These are phyloP conservation scores for Mantis religiosa DNA, from an alignment of 2,888 invertebrate species.

Conservation along the genomic window DNA sequence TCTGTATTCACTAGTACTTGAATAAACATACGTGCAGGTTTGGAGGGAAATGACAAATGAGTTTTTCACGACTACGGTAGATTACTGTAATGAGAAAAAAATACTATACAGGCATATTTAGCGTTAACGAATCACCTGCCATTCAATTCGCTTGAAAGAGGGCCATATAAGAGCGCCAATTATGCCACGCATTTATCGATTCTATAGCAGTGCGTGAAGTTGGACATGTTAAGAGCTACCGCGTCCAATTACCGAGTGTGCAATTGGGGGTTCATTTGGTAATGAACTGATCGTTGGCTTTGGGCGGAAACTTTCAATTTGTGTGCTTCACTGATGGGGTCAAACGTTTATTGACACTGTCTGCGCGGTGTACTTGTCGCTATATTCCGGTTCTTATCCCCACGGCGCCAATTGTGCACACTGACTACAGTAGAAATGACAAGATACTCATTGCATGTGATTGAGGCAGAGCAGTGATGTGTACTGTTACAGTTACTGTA, in stretches of 20 bases:
- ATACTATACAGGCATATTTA: neutral
- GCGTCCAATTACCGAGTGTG: neutral
- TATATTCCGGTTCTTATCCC: neutral
- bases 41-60: too few species aligned
- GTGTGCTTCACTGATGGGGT: neutral
- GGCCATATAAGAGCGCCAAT: neutral
- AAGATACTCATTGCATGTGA: too few species aligned
- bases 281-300: neutral
- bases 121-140: neutral
- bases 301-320: neutral
- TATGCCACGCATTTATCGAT: neutral
- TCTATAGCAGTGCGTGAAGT: neutral
- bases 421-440: too few species aligned
- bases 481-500: too few species aligned
- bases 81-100: neutral
- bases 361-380: neutral
- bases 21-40: too few species aligned
- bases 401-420: too few species aligned
- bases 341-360: neutral
- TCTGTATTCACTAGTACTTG: too few species aligned
- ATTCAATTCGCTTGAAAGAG: neutral
- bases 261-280: neutral
- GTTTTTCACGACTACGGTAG: neutral
- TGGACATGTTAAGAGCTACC: neutral
- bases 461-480: too few species aligned